Evolutionary conservation across 1,140 invertebrate genomes (phyloP).

Genomic region (Conus ventricosus): DNA sequence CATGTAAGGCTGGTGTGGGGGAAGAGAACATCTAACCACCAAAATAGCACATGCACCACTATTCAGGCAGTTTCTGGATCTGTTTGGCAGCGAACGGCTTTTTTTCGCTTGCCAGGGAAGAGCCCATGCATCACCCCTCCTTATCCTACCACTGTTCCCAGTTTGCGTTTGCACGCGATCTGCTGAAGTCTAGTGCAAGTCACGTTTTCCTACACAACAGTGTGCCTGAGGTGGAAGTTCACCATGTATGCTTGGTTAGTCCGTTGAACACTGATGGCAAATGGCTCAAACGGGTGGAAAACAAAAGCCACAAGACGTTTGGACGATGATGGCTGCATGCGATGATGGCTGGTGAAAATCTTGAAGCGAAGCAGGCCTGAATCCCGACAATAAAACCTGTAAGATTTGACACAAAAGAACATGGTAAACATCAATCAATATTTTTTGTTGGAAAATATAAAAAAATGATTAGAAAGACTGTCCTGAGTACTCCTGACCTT

Average conservation of each 20-base stretch:
- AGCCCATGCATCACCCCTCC: too few relatives aligned
- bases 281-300: constrained; percentile 97
- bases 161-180: too few relatives aligned
- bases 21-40: too few relatives aligned
- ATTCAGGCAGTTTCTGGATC: too few relatives aligned
- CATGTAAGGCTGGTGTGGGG: too few relatives aligned
- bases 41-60: too few relatives aligned
- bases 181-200: too few relatives aligned
- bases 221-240: constrained; percentile 88
- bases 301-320: constrained; percentile 93
- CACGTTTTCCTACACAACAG: not conserved
- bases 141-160: too few relatives aligned
- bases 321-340: constrained; percentile 78
- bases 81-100: too few relatives aligned
- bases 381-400: constrained; percentile 91
- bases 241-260: constrained; percentile 97
- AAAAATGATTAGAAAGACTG: not conserved
- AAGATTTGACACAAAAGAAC: constrained; percentile 57
- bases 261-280: constrained; percentile 95
- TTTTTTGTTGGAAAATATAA: not conserved
- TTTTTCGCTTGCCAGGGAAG: too few relatives aligned
- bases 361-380: constrained; percentile 92
- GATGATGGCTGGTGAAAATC: constrained; percentile 86
- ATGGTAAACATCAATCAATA: not conserved
- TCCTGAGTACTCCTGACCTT: too few relatives aligned